These are phyloP conservation scores for Promerops cafer DNA, from an alignment of 2,113 vertebrate genomes.

Conservation along the genomic window DNA sequence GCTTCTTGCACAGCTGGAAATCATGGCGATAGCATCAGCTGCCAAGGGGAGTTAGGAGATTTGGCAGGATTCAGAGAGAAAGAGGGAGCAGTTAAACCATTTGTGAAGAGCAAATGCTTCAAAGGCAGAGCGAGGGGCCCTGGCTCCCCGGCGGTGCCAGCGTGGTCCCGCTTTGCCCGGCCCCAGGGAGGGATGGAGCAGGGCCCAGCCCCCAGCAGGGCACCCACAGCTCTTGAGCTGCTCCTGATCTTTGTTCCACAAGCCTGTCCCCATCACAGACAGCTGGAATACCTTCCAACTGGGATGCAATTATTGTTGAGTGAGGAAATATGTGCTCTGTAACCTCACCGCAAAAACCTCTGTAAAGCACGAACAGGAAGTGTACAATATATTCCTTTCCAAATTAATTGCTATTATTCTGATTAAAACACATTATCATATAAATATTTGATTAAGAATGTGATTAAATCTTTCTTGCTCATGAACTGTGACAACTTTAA, in stretches of 20 bases:
- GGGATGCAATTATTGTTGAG: not conserved
- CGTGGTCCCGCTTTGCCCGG: rapidly evolving
- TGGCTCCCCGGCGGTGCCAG: not conserved
- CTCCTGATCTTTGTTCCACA: not conserved
- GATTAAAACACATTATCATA: conserved; percentile 68
- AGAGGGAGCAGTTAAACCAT: not conserved
- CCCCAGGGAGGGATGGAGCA: not conserved
- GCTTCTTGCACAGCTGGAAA: conserved; percentile 46
- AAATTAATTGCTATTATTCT: conserved; percentile 68
- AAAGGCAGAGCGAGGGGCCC: not conserved
- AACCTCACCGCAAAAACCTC: not conserved
- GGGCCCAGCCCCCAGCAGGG: not conserved
- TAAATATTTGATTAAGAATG: conserved; percentile 70
- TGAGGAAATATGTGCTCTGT: not conserved
- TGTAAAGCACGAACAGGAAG: not conserved
- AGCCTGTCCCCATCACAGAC: not conserved
- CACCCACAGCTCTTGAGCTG: not conserved
- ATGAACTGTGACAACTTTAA: conserved; percentile 67
- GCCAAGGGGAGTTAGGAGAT: not conserved
- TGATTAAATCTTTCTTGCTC: conserved; percentile 65
- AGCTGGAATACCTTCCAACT: not conserved
- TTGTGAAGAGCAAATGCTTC: not conserved
- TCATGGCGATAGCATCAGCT: not conserved
- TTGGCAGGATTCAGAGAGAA: not conserved
- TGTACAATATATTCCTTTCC: not conserved